phyloP scores from a whole-genome alignment of 2,113 vertebrate species.

The Ictidomys tridecemlineatus region DNA sequence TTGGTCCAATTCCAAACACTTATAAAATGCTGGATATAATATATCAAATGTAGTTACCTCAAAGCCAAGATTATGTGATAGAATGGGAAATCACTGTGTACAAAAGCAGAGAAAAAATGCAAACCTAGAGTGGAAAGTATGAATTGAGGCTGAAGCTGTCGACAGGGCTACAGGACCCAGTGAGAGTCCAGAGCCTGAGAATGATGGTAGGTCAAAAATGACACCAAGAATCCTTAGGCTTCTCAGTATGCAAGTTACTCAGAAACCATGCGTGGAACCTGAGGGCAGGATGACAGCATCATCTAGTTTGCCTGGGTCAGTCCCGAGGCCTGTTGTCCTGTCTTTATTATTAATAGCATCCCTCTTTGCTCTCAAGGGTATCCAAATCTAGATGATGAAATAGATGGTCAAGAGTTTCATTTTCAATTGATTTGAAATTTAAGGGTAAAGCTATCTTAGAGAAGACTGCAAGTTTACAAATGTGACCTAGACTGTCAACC shows the following conservation, averaged over 20 bases:
- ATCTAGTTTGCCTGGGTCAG: not conserved
- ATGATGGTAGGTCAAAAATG: not conserved
- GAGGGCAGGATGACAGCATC: not conserved
- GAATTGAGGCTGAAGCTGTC: not conserved
- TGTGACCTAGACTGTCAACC: not conserved
- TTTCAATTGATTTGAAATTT: constrained; percentile 1
- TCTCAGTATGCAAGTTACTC: not conserved
- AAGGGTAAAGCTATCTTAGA: constrained; percentile 35
- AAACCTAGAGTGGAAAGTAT: not conserved
- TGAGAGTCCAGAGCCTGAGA: not conserved
- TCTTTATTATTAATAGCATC: not conserved
- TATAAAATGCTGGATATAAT: not conserved
- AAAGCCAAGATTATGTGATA: not conserved
- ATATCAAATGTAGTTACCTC: constrained; percentile 20
- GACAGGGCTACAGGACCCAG: not conserved
- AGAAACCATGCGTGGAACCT: not conserved
- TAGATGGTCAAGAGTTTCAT: not conserved
- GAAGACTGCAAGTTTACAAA: not conserved
- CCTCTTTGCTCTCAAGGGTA: not conserved
- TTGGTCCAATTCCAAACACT: constrained; percentile 4
- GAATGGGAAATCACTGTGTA: not conserved
- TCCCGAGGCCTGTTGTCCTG: not conserved
- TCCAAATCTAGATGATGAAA: not conserved
- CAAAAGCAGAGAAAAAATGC: constrained; percentile 44
- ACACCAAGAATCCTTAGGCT: not conserved